Percentiles rank a stretch among this genome's conserved stretches.
Evolutionary conservation across 2,888 invertebrate species (phyloP).

Genomic region (Siphlonurus alternatus): DNA sequence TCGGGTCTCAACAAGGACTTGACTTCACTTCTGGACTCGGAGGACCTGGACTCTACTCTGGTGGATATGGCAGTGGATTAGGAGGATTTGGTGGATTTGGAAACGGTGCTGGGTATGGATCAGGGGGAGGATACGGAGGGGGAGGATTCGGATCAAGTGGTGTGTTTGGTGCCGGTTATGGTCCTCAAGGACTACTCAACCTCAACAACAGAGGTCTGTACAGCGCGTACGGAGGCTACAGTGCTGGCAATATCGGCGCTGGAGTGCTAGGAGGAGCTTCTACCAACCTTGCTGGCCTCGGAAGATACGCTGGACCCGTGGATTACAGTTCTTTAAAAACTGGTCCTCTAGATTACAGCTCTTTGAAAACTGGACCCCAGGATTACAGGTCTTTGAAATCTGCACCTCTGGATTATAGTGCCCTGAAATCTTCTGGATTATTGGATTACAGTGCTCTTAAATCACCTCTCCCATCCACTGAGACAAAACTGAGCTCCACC

Average conservation of each 20-base stretch:
- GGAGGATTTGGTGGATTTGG: not conserved
- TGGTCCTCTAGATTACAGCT: no score
- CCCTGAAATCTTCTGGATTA: not conserved
- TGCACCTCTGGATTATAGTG: not conserved
- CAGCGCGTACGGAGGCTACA: not conserved
- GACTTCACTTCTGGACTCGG: no score
- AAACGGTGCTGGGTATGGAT: not conserved
- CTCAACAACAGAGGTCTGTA: not conserved
- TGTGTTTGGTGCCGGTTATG: not conserved
- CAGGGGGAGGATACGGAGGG: not conserved
- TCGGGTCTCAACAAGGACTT: not conserved
- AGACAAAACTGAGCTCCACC: not conserved
- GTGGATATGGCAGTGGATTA: not conserved
- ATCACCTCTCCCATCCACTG: not conserved
- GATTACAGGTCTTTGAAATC: no score
- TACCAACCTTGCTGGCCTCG: no score
- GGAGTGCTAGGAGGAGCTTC: no score
- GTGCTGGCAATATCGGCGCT: no score
- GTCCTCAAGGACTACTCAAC: not conserved
- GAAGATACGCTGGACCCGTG: no score
- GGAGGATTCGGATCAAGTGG: not conserved
- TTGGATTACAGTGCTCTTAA: not conserved
- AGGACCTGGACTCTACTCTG: not conserved
- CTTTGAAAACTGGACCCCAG: no score
- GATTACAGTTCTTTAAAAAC: no score